Conservation (phyloP, 2,113 vertebrate species). For the Uropsilus gracilis region DNA sequence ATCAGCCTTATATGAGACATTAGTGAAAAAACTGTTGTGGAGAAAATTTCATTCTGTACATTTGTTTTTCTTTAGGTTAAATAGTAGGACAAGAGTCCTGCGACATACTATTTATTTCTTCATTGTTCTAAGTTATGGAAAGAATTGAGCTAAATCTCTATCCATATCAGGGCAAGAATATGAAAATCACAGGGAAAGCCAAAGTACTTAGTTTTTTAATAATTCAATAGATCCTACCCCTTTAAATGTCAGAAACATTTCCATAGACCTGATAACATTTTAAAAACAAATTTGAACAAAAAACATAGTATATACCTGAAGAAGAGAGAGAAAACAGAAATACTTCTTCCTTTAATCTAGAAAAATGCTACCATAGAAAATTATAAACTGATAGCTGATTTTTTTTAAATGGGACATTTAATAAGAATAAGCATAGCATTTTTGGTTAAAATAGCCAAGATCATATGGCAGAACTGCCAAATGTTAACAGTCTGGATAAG, state of each 20-base stretch:
- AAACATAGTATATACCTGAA: neutral
- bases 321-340: neutral
- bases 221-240: neutral
- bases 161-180: neutral
- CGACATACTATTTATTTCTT: neutral
- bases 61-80: slow-evolving; percentile 53
- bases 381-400: slow-evolving; percentile 45
- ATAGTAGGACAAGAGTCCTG: neutral
- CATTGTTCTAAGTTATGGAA: slow-evolving; percentile 60
- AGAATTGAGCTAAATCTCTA: slow-evolving; percentile 32
- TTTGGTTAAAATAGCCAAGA: slow-evolving; percentile 71
- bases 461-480: slow-evolving; percentile 56
- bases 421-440: slow-evolving; percentile 60
- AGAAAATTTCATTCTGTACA: slow-evolving; percentile 25
- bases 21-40: slow-evolving; percentile 46
- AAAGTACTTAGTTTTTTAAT: neutral
- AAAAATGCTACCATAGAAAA: slow-evolving; percentile 40
- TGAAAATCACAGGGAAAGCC: slow-evolving; percentile 47
- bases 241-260: slow-evolving; percentile 13
- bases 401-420: slow-evolving; percentile 55
- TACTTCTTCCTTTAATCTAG: slow-evolving; percentile 36
- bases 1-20: neutral
- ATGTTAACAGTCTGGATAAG: neutral
- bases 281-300: slow-evolving; percentile 30
- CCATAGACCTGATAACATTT: neutral